These are phyloP conservation scores for Ostrea denselamellosa DNA, from an alignment of 1,140 invertebrate genomes.

Conservation along the genomic window DNA sequence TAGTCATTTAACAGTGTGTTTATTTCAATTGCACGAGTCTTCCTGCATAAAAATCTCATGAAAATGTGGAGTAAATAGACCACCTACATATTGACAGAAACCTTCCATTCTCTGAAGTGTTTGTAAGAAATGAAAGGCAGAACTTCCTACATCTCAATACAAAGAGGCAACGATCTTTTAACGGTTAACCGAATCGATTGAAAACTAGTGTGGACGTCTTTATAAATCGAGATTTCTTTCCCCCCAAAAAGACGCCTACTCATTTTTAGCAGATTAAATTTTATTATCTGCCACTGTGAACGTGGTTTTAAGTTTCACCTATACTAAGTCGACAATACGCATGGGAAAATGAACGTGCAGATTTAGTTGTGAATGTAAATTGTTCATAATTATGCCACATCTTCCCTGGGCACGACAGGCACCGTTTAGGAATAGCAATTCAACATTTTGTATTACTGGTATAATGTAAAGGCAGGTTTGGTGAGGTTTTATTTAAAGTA, in stretches of 20 bases:
- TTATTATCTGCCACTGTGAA: background rate
- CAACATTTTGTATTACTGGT: background rate
- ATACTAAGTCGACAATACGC: background rate
- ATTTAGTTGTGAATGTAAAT: background rate
- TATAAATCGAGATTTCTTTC: background rate
- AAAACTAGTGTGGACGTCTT: background rate
- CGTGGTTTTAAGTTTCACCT: background rate
- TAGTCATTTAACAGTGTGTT: no score
- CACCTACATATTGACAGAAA: no score
- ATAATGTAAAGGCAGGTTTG: no score
- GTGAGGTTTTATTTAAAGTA: background rate
- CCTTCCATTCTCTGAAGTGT: no score
- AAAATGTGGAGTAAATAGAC: no score
- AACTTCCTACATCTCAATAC: background rate
- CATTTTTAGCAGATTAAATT: background rate
- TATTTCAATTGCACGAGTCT: no score
- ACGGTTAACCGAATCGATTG: background rate
- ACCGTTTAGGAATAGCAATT: background rate
- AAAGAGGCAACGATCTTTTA: slow-evolving; percentile 10
- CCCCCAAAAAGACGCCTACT: slow-evolving; percentile 5
- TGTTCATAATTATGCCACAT: background rate
- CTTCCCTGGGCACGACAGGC: background rate
- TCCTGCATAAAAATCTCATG: no score
- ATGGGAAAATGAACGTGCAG: background rate
- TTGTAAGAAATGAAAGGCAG: background rate